phyloP scores from a whole-genome alignment of 2,888 invertebrate species.

The Spatulosminthurus flaviceps region DNA sequence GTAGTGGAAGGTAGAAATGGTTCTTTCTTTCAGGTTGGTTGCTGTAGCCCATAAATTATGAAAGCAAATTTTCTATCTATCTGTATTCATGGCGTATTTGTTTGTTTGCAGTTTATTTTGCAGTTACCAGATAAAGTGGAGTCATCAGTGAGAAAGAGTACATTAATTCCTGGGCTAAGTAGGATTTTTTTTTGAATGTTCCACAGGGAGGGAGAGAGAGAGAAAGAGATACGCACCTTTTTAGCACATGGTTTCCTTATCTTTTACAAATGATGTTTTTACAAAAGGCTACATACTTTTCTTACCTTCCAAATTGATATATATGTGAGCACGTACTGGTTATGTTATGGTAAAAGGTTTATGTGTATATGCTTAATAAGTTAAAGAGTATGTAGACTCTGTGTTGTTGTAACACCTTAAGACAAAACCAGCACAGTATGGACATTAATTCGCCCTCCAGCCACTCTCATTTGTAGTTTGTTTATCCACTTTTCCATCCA shows the following conservation, averaged over 20 bases:
- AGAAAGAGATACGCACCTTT: neutral
- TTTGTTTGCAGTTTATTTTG: conserved; percentile 45
- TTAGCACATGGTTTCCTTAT: neutral
- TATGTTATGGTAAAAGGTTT: too few relatives aligned
- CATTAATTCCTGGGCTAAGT: conserved; percentile 7
- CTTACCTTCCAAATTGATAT: too few relatives aligned
- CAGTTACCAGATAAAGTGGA: conserved; percentile 12
- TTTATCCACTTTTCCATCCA: conserved; percentile 38
- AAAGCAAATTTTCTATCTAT: conserved; percentile 32
- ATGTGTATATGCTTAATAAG: too few relatives aligned
- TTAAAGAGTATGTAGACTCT: neutral
- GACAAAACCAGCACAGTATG: conserved; percentile 25
- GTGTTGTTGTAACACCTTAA: neutral
- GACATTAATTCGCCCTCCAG: conserved; percentile 35
- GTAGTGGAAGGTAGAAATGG: too few relatives aligned
- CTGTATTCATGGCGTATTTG: conserved; percentile 39
- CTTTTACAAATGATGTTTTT: neutral
- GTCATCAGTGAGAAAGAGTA: conserved; percentile 18
- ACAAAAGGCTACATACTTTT: too few relatives aligned
- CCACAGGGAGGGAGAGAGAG: neutral
- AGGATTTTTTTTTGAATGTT: neutral
- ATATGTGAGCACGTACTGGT: too few relatives aligned
- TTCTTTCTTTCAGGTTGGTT: neutral
- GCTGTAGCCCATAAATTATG: conserved; percentile 29
- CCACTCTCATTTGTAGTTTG: conserved; percentile 45